These are phyloP conservation scores for Columbina picui DNA, from an alignment of 2,113 vertebrate species.

Conservation along the genomic window DNA sequence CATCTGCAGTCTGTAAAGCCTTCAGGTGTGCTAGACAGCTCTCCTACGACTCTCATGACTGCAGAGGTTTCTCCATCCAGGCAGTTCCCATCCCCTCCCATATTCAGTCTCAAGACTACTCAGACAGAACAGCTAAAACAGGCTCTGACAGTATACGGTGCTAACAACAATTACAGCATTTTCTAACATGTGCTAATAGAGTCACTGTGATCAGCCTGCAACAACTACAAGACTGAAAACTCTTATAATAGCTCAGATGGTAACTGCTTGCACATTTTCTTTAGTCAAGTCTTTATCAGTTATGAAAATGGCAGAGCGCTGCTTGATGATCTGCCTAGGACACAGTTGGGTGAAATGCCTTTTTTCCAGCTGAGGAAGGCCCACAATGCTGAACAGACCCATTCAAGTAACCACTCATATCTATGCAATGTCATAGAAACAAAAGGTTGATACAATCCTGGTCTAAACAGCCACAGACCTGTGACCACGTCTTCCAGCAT, in stretches of 20 bases:
- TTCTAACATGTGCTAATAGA: conserved; percentile 25
- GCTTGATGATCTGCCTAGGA: background rate
- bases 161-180: background rate
- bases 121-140: background rate
- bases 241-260: background rate
- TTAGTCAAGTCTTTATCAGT: background rate
- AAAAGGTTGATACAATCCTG: background rate
- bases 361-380: background rate
- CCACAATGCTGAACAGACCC: background rate
- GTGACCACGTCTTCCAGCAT: background rate
- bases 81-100: background rate
- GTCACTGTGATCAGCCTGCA: conserved; percentile 6
- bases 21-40: background rate
- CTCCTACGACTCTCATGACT: background rate
- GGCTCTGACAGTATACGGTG: background rate
- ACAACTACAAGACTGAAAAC: background rate
- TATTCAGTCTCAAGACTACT: background rate
- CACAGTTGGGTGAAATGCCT: accelerated
- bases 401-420: background rate
- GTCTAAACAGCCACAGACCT: background rate
- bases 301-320: background rate
- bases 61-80: background rate
- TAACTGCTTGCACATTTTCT: background rate
- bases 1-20: background rate
- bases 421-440: background rate